Evolutionary conservation across 2,888 invertebrate genomes (phyloP).

Genomic region (Syritta pipiens): DNA sequence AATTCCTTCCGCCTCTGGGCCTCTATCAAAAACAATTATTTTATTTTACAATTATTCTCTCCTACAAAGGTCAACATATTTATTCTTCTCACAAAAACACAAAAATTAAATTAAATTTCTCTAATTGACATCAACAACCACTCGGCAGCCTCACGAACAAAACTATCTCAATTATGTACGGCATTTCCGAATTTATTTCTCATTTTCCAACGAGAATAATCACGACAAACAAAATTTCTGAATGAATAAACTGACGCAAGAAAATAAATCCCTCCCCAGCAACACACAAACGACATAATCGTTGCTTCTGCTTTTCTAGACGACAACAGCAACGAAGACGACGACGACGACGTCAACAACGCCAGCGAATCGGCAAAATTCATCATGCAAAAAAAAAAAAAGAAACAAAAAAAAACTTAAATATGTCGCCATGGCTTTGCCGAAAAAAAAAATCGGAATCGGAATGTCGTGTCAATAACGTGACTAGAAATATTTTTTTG

Average conservation of each 20-base stretch:
- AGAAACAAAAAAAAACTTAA: not conserved
- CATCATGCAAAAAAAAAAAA: conserved; percentile 2
- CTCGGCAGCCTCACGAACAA: not conserved
- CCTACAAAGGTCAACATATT: too few species aligned
- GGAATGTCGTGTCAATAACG: conserved; percentile 53
- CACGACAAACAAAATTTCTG: conserved; percentile 5
- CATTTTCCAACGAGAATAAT: too few species aligned
- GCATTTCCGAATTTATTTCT: conserved; percentile 27
- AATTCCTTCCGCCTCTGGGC: too few species aligned
- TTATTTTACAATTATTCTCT: too few species aligned
- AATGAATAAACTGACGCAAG: not conserved
- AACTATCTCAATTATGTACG: conserved; percentile 29
- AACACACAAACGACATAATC: too few species aligned
- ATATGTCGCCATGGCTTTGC: not conserved
- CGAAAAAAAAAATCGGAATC: conserved; percentile 5
- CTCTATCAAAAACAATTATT: too few species aligned
- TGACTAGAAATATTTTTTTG: conserved; percentile 49
- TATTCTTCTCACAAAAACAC: not conserved
- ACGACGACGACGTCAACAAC: too few species aligned
- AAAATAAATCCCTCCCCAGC: not conserved
- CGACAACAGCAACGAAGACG: too few species aligned
- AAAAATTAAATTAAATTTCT: not conserved
- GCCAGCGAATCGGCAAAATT: too few species aligned
- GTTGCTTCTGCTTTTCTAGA: too few species aligned
- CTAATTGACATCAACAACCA: not conserved